Percentiles rank a stretch among this genome's conserved stretches.
Evolutionary conservation across 2,113 vertebrate species (phyloP).

Genomic region (Balaeniceps rex): DNA sequence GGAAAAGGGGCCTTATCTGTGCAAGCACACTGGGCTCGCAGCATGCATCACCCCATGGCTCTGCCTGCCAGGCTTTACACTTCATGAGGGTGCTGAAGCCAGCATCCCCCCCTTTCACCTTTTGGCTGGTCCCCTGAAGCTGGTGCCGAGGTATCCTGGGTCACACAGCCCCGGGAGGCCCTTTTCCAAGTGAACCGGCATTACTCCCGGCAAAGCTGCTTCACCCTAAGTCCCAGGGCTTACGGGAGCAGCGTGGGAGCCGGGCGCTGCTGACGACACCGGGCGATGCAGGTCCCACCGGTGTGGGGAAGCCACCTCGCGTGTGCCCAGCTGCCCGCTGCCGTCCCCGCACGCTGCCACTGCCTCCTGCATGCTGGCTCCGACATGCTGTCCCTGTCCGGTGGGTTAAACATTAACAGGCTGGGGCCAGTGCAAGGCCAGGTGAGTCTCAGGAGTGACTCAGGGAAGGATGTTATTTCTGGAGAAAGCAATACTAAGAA

Average conservation of each 20-base stretch:
- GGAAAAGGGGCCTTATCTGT: not conserved
- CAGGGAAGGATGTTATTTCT: not conserved
- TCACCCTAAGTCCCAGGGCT: not conserved
- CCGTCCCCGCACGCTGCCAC: fast-evolving
- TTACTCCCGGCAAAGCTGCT: not conserved
- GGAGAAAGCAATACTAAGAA: not conserved
- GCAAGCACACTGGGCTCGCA: fast-evolving
- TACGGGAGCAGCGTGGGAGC: not conserved
- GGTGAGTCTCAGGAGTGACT: not conserved
- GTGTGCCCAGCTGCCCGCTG: not conserved
- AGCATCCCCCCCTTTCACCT: not conserved
- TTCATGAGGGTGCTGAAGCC: not conserved
- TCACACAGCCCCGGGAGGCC: not conserved
- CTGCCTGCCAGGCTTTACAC: not conserved
- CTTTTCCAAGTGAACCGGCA: not conserved
- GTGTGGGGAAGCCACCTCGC: not conserved
- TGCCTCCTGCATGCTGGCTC: not conserved
- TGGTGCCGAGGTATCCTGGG: not conserved
- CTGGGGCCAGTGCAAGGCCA: not conserved
- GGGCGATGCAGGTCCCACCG: fast-evolving
- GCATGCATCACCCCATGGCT: not conserved
- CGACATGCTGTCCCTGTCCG: not conserved
- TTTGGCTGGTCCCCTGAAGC: not conserved
- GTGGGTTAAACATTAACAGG: not conserved
- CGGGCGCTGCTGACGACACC: fast-evolving